Percentiles rank a stretch among this genome's conserved stretches.
Conservation (phyloP, 2,113 vertebrate genomes). For the Crocuta crocuta region DNA sequence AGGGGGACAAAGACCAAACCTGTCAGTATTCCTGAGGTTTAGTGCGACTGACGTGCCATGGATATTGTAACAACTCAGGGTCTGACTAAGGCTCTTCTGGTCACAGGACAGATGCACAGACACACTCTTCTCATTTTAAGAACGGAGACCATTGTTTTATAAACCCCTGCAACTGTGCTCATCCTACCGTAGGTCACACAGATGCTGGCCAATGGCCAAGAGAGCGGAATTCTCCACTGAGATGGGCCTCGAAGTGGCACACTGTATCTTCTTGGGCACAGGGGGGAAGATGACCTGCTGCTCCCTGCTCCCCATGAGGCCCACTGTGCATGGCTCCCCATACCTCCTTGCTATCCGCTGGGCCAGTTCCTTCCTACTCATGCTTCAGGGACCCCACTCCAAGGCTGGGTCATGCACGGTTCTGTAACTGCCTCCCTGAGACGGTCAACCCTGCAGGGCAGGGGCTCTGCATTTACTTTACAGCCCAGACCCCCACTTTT, state of each 20-base stretch:
- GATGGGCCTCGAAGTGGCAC: not conserved
- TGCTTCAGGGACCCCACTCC: not conserved
- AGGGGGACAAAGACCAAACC: not conserved
- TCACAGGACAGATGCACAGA: not conserved
- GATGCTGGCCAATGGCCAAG: not conserved
- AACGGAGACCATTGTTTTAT: not conserved
- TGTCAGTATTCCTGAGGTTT: not conserved
- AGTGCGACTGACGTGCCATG: not conserved
- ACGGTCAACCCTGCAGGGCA: not conserved
- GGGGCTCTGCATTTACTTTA: not conserved
- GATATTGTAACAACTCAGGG: not conserved
- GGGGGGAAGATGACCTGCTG: not conserved
- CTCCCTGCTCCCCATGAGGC: not conserved
- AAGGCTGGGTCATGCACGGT: rapidly evolving
- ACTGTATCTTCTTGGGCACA: not conserved
- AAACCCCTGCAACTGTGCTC: not conserved
- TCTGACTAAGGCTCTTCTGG: not conserved
- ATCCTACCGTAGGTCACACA: not conserved
- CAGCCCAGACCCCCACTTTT: not conserved
- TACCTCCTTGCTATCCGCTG: rapidly evolving
- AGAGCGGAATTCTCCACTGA: not conserved
- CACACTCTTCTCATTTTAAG: not conserved
- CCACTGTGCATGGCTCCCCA: not conserved
- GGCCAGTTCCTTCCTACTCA: not conserved
- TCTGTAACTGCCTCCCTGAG: not conserved